These are phyloP conservation scores for Acanthoscelides obtectus DNA, from an alignment of 2,888 invertebrate species.

Conservation along the genomic window DNA sequence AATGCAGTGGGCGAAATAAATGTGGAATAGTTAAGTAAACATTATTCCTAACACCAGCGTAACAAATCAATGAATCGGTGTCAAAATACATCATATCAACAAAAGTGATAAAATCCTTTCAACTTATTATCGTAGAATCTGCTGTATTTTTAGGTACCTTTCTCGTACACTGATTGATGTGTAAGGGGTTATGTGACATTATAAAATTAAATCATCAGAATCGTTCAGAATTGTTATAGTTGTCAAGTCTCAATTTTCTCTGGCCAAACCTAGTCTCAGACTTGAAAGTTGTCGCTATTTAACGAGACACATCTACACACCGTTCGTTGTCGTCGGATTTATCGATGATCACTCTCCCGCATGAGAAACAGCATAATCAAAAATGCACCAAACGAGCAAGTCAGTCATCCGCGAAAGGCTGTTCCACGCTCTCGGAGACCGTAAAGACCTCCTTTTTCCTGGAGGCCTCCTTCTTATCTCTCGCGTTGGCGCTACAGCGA, in stretches of 20 bases:
- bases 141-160: too few species aligned
- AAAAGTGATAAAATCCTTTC: too few species aligned
- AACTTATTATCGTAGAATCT: too few species aligned
- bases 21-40: too few species aligned
- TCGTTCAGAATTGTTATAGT: too few species aligned
- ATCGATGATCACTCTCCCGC: neutral
- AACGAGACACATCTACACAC: neutral
- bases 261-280: neutral
- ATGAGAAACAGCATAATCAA: neutral
- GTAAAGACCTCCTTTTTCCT: slow-evolving; percentile 41
- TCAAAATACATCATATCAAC: neutral
- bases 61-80: neutral
- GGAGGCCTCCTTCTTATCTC: slow-evolving; percentile 31
- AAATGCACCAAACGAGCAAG: neutral
- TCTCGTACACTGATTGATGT: too few species aligned
- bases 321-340: neutral
- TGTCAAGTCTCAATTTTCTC: too few species aligned
- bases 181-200: too few species aligned
- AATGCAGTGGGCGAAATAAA: too few species aligned
- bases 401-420: neutral
- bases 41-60: neutral
- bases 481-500: slow-evolving; percentile 48
- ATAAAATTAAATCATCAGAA: too few species aligned
- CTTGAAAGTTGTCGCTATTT: neutral
- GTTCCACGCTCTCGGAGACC: slow-evolving; percentile 26